Evolutionary conservation across 1,140 invertebrate species (phyloP).

Genomic region (Drosophila sechellia): DNA sequence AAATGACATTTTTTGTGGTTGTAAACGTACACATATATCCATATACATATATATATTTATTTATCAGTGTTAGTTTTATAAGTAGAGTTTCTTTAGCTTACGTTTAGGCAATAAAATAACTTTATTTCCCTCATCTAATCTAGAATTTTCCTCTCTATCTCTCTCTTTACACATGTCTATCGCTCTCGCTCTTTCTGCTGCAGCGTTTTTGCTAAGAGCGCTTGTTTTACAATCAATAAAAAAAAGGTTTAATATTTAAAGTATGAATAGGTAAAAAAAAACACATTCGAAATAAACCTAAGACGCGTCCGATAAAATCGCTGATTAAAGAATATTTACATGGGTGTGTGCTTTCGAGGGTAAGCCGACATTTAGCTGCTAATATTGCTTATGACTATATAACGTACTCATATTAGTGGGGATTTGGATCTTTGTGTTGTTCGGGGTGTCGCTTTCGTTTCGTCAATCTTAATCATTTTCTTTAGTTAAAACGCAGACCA

Average conservation of each 20-base stretch:
- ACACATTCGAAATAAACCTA: constrained; percentile 59
- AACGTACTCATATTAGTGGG: constrained; percentile 77
- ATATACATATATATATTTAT: constrained; percentile 42
- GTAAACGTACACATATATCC: constrained; percentile 60
- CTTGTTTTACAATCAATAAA: constrained; percentile 22
- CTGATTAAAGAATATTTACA: constrained; percentile 73
- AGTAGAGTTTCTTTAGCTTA: constrained; percentile 61
- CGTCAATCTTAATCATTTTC: constrained; percentile 7
- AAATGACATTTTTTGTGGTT: constrained; percentile 65
- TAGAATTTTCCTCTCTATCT: constrained; percentile 8
- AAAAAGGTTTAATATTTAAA: constrained; percentile 20
- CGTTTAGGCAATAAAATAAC: constrained; percentile 70
- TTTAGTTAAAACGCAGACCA: constrained; percentile 66
- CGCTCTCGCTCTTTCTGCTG: constrained; percentile 29
- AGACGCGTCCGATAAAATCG: constrained; percentile 66
- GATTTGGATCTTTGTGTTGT: constrained; percentile 66
- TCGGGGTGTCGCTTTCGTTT: constrained; percentile 6
- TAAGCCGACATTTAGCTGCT: constrained; percentile 65
- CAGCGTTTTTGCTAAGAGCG: constrained; percentile 6
- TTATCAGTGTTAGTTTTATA: constrained; percentile 48
- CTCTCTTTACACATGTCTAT: constrained; percentile 23
- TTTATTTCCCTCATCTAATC: constrained; percentile 39
- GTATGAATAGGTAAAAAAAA: constrained; percentile 46
- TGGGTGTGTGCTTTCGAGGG: constrained; percentile 34
- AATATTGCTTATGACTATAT: constrained; percentile 82